These are phyloP conservation scores for Toxonevra muliebris DNA, from an alignment of 2,888 invertebrate genomes.

Conservation along the genomic window DNA sequence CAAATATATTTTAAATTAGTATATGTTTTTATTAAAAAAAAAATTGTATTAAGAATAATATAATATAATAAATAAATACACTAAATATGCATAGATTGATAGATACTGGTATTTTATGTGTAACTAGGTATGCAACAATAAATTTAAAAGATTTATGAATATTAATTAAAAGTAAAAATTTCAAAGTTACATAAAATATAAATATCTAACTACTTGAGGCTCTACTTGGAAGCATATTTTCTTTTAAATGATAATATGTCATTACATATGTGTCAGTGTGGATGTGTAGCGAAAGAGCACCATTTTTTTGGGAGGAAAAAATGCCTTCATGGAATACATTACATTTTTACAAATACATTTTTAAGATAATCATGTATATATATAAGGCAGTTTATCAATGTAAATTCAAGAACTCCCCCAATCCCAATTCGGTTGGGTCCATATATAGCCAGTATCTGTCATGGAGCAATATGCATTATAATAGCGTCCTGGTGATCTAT, in stretches of 20 bases:
- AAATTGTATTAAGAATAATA: too few species aligned
- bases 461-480: constrained; percentile 91
- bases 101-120: background rate
- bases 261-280: too few species aligned
- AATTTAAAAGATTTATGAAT: too few species aligned
- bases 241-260: too few species aligned
- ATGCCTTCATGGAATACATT: too few species aligned
- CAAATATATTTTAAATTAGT: background rate
- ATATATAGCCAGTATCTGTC: constrained; percentile 90
- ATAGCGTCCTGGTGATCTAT: constrained; percentile 81
- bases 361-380: background rate
- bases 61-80: background rate
- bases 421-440: constrained; percentile 78
- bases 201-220: too few species aligned
- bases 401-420: constrained; percentile 45
- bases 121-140: constrained; percentile 8
- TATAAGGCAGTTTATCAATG: background rate
- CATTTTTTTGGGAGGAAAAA: too few species aligned
- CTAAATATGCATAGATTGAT: background rate
- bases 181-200: too few species aligned
- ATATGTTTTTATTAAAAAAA: too few species aligned
- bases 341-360: background rate
- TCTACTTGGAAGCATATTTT: too few species aligned
- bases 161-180: too few species aligned
- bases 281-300: too few species aligned